A percentile compares a stretch with the other conserved stretches of the same genome.
Evolutionary conservation across 2,797 vertebrate species (phyloP).

Genomic region (Xerus rutilus): DNA sequence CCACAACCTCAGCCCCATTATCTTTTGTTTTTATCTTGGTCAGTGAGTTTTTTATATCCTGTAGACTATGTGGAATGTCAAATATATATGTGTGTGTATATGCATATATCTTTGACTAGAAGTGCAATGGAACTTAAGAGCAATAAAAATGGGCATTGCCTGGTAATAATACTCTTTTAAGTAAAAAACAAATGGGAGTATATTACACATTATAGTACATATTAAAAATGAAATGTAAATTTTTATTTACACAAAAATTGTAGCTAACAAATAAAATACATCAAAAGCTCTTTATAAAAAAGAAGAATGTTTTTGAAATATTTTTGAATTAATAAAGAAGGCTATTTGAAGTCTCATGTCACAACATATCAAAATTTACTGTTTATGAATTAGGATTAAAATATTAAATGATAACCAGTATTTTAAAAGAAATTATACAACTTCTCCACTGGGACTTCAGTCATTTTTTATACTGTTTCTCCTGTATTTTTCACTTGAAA

Average conservation of each 20-base stretch:
- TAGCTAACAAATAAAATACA: not conserved
- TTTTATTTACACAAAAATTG: not conserved
- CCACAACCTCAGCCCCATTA: too few relatives aligned
- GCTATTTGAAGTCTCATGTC: not conserved
- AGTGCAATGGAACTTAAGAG: not conserved
- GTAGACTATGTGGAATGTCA: not conserved
- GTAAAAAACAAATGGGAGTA: not conserved
- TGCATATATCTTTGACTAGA: not conserved
- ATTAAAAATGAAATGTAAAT: slow-evolving; percentile 33
- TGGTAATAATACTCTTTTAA: not conserved
- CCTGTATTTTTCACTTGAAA: not conserved
- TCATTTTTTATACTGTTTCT: not conserved
- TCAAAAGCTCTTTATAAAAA: not conserved
- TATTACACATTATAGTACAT: not conserved
- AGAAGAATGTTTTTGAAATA: not conserved
- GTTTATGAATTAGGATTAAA: not conserved
- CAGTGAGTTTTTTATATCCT: not conserved
- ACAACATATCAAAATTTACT: not conserved
- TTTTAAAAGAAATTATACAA: not conserved
- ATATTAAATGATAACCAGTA: not conserved
- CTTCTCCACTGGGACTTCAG: not conserved
- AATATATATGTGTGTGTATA: not conserved
- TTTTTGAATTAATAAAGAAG: not conserved
- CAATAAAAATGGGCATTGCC: not conserved
- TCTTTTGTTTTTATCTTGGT: slow-evolving; percentile 20